phyloP scores from a whole-genome alignment of 2,113 vertebrate species.

The Delphinapterus leucas region DNA sequence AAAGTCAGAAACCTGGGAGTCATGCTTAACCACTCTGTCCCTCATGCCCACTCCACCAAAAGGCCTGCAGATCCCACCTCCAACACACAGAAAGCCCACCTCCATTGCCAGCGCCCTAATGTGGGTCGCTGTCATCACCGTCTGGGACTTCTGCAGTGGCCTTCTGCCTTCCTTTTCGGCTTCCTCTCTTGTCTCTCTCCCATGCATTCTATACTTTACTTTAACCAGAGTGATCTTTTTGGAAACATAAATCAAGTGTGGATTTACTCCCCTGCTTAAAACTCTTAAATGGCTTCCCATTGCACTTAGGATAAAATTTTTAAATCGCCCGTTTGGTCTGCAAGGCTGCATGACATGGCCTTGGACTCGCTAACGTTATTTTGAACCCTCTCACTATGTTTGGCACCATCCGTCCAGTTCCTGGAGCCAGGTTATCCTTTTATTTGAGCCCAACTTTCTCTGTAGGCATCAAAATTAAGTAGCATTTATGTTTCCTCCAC shows the following conservation, averaged over 20 bases:
- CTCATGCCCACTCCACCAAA: not conserved
- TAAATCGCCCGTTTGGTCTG: not conserved
- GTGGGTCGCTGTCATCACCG: not conserved
- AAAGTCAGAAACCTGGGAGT: not conserved
- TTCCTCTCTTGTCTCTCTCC: not conserved
- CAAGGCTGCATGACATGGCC: not conserved
- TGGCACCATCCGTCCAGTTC: not conserved
- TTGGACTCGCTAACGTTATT: not conserved
- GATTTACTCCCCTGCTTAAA: not conserved
- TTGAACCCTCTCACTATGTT: not conserved
- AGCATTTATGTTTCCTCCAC: not conserved
- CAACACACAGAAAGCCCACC: not conserved
- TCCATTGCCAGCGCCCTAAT: not conserved
- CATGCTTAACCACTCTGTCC: not conserved
- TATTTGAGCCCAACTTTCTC: not conserved
- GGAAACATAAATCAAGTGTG: not conserved
- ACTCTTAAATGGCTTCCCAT: not conserved
- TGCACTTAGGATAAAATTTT: not conserved
- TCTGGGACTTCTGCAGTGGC: not conserved
- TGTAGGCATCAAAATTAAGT: not conserved
- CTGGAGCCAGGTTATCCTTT: not conserved
- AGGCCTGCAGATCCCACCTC: not conserved
- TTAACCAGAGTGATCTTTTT: not conserved
- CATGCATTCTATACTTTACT: not conserved
- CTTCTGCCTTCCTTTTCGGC: not conserved